These are phyloP conservation scores for Lepetodrilus schrolli DNA, from an alignment of 2,888 invertebrate genomes.

Conservation along the genomic window DNA sequence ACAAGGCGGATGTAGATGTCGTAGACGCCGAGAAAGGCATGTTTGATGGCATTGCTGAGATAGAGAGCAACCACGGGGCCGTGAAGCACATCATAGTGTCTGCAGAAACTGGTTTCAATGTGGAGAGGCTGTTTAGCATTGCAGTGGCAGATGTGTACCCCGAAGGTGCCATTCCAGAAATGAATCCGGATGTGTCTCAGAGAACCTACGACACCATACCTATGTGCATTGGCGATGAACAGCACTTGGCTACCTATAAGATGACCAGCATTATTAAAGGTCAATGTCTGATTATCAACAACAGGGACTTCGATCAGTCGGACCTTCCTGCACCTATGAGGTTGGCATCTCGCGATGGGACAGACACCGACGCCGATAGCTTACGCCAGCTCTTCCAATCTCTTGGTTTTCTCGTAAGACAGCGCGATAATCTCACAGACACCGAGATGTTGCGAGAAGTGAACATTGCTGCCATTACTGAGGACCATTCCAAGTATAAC, in stretches of 20 bases:
- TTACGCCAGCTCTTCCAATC: background rate
- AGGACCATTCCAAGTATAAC: background rate
- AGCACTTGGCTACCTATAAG: background rate
- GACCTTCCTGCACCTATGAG: background rate
- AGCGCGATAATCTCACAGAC: background rate
- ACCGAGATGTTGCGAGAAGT: background rate
- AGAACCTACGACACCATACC: no score
- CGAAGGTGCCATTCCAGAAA: background rate
- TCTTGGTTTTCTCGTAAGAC: background rate
- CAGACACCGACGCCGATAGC: background rate
- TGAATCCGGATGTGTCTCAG: background rate
- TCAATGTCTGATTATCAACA: conserved; percentile 6
- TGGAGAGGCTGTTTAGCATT: background rate
- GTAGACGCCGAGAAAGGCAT: background rate
- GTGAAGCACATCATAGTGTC: background rate
- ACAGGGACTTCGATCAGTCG: background rate
- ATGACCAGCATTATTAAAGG: background rate
- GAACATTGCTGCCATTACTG: background rate
- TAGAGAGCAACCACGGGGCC: background rate
- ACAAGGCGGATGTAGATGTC: background rate
- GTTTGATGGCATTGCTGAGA: background rate
- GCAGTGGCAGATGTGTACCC: background rate
- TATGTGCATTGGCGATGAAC: background rate
- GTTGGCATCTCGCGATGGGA: background rate
- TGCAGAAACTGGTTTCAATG: background rate